phyloP scores from a whole-genome alignment of 2,113 vertebrate genomes.

The Ammodytes marinus region DNA sequence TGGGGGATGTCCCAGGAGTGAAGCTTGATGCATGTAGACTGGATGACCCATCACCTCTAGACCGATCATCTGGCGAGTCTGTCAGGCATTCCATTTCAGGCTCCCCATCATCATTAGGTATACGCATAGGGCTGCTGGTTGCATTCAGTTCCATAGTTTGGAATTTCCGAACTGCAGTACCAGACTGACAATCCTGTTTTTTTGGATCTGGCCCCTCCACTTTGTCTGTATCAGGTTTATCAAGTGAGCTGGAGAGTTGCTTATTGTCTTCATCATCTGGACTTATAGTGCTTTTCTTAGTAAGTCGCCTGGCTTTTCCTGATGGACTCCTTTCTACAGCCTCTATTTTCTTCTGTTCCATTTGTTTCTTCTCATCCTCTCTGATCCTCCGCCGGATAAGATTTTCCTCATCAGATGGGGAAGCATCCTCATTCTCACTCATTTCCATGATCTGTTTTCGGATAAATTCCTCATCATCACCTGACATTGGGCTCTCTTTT shows the following conservation, averaged over 20 bases:
- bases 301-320: conserved; percentile 87
- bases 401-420: conserved; percentile 93
- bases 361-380: conserved; percentile 84
- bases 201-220: conserved; percentile 86
- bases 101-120: conserved; percentile 87
- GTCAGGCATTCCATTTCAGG: conserved; percentile 96
- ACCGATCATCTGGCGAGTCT: conserved; percentile 97
- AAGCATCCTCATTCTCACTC: conserved; percentile 97
- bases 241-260: conserved; percentile 84
- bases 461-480: conserved; percentile 95
- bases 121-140: conserved; percentile 83
- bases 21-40: conserved; percentile 98
- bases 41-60: conserved; percentile 95
- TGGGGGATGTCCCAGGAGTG: conserved; percentile 97
- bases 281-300: conserved; percentile 88
- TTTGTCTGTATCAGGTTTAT: conserved; percentile 85
- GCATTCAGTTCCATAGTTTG: conserved; percentile 90
- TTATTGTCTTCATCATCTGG: conserved; percentile 91
- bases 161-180: conserved; percentile 80
- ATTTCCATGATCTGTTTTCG: conserved; percentile 96
- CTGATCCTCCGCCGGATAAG: conserved; percentile 84
- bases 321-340: conserved; percentile 79
- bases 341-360: conserved; percentile 84
- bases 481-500: conserved; percentile 91
- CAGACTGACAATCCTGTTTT: conserved; percentile 61